Conservation (phyloP, 2,113 vertebrate genomes). For the Xenopus borealis region DNA sequence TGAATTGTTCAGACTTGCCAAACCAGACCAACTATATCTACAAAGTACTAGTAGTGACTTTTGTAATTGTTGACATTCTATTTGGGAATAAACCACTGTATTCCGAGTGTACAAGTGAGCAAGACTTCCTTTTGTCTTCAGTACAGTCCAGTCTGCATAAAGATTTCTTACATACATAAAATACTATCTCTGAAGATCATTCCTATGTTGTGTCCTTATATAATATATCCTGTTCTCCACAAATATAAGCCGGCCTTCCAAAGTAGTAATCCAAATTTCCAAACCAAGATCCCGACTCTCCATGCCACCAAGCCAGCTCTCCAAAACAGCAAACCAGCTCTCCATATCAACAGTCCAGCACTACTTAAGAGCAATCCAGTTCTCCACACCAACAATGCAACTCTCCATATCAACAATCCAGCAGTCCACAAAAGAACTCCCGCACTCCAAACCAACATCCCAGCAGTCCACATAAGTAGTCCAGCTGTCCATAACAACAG, state of each 20-base stretch:
- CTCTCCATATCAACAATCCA: constrained; percentile 38
- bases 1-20: no score
- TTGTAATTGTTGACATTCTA: constrained; percentile 20
- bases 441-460: constrained; percentile 40
- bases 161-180: neutral
- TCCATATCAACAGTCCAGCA: constrained; percentile 32
- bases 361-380: constrained; percentile 35
- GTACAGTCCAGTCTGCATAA: neutral
- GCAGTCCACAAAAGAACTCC: constrained; percentile 39
- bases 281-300: constrained; percentile 29
- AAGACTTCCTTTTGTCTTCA: no score
- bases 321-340: constrained; percentile 33
- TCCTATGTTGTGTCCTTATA: neutral
- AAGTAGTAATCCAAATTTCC: constrained; percentile 17
- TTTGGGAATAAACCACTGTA: constrained; percentile 19
- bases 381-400: constrained; percentile 30
- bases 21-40: no score
- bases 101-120: neutral
- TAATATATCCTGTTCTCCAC: constrained; percentile 37
- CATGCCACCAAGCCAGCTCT: constrained; percentile 31
- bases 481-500: constrained; percentile 35
- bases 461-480: constrained; percentile 40
- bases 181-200: neutral
- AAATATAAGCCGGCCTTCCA: constrained; percentile 32
- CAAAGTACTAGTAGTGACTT: neutral